A percentile compares a stretch with the other conserved stretches of the same genome.
These are phyloP conservation scores for Coelopa pilipes DNA, from an alignment of 2,888 invertebrate genomes.

Conservation along the genomic window DNA sequence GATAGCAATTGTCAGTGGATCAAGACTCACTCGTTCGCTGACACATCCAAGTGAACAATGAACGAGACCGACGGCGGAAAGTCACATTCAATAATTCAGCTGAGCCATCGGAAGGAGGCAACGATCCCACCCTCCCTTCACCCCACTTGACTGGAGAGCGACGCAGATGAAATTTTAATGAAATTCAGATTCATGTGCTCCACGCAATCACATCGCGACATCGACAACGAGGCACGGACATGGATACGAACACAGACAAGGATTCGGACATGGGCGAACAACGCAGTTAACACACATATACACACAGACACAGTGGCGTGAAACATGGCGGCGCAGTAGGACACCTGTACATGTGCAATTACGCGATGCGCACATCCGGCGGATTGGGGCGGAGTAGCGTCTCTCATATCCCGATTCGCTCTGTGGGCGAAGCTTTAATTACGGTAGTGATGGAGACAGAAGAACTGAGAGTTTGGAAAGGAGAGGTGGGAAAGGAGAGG, in stretches of 20 bases:
- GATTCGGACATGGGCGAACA: slow-evolving; percentile 3
- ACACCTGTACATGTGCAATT: slow-evolving; percentile 29
- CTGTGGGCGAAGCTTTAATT: neutral
- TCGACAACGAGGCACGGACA: neutral
- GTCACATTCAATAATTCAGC: slow-evolving; percentile 56
- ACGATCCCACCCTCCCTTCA: slow-evolving; percentile 43
- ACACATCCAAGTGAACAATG: neutral
- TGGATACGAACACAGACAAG: slow-evolving; percentile 32
- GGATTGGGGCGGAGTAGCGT: neutral
- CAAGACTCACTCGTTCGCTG: too few species aligned
- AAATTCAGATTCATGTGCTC: slow-evolving; percentile 56
- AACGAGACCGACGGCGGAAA: slow-evolving; percentile 46
- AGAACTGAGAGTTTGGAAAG: too few species aligned
- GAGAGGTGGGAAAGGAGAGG: neutral
- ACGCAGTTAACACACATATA: slow-evolving; percentile 49
- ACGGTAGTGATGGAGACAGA: neutral
- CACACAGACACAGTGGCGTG: slow-evolving; percentile 43
- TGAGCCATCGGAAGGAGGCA: slow-evolving; percentile 58
- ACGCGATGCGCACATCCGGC: slow-evolving; percentile 5
- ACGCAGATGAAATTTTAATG: slow-evolving; percentile 59
- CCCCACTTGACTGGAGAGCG: too few species aligned
- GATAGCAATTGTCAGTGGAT: too few species aligned
- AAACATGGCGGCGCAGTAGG: slow-evolving; percentile 44
- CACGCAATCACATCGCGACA: slow-evolving; percentile 41
- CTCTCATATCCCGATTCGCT: neutral